Evolutionary conservation across 2,797 vertebrate genomes (phyloP).

Genomic region (Siniperca scherzeri): DNA sequence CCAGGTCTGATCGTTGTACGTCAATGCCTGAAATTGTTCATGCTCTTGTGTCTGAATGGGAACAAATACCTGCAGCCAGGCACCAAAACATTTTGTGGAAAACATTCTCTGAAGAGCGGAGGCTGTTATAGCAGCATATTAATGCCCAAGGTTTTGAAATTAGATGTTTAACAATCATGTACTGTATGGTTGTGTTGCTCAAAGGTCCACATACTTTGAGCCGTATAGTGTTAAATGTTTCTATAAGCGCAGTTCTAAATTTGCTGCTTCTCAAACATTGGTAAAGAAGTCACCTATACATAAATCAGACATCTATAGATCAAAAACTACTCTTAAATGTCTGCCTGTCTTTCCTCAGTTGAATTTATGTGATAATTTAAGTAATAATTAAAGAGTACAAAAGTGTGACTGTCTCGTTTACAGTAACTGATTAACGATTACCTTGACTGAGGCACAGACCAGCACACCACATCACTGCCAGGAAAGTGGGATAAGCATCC

Average conservation of each 20-base stretch:
- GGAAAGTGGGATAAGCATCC: constrained; percentile 93
- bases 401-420: not conserved
- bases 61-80: too few species aligned
- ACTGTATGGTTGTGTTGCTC: not conserved
- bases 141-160: not conserved
- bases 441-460: constrained; percentile 96
- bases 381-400: not conserved
- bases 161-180: not conserved
- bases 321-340: not conserved
- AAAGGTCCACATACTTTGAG: not conserved
- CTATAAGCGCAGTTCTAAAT: not conserved
- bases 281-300: not conserved
- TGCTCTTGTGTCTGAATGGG: not conserved
- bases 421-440: constrained; percentile 75
- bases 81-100: too few species aligned
- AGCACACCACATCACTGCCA: constrained; percentile 94
- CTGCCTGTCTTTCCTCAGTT: not conserved
- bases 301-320: too few species aligned
- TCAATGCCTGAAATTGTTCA: not conserved
- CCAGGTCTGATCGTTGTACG: not conserved
- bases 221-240: not conserved
- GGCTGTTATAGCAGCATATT: too few species aligned
- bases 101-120: too few species aligned
- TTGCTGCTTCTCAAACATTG: not conserved
- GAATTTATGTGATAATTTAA: not conserved